Evolutionary conservation across 2,797 vertebrate genomes (phyloP).

Genomic region (Intellagama lesueurii): DNA sequence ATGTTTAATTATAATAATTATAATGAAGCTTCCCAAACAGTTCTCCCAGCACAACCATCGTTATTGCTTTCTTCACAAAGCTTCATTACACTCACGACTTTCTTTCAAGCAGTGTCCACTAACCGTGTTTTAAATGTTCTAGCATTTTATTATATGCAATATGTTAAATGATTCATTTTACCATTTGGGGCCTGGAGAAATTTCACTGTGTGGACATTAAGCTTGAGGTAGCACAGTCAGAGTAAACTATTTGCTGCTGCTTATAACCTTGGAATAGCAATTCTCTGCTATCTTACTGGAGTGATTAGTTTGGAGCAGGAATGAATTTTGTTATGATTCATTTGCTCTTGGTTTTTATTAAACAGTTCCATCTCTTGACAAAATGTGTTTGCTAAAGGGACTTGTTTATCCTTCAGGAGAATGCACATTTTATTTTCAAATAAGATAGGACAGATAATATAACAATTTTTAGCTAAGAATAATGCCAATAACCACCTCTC

Average conservation of each 20-base stretch:
- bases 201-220: neutral
- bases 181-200: neutral
- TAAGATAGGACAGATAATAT: neutral
- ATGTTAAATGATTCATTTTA: conserved; percentile 20
- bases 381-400: neutral
- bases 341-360: neutral
- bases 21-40: neutral
- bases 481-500: neutral
- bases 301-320: neutral
- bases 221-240: conserved; percentile 10
- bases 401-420: conserved; percentile 2
- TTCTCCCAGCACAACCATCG: neutral
- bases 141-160: neutral
- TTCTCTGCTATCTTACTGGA: conserved; percentile 5
- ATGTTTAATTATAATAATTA: neutral
- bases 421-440: neutral
- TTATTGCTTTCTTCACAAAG: neutral
- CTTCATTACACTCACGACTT: neutral
- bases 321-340: neutral
- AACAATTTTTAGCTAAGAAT: neutral
- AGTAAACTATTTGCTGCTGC: conserved; percentile 10
- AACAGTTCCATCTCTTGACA: conserved; percentile 22
- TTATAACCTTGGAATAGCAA: conserved; percentile 4
- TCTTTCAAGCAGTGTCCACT: neutral
- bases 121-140: neutral